Conservation (phyloP, 2,797 vertebrate species). For the Myripristis murdjan region DNA sequence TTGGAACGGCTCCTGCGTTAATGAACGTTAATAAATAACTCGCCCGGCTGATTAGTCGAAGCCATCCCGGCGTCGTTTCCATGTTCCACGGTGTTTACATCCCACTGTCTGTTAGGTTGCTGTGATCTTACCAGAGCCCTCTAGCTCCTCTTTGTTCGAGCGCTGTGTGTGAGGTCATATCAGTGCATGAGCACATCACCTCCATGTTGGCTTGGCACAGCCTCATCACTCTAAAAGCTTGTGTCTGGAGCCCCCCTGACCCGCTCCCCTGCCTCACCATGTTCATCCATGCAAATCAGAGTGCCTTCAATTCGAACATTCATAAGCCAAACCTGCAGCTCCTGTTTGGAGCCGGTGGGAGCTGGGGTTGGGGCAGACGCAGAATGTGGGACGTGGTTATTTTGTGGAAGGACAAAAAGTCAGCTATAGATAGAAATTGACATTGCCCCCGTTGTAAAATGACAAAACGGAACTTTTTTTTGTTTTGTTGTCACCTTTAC, state of each 20-base stretch:
- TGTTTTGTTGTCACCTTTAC: too few species aligned
- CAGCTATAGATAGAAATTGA: conserved; percentile 1
- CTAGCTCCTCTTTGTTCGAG: conserved; percentile 44
- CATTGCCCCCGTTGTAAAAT: neutral
- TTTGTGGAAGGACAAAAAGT: conserved; percentile 36
- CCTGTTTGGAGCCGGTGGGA: conserved; percentile 46
- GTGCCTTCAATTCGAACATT: conserved; percentile 73
- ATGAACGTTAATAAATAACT: conserved; percentile 66
- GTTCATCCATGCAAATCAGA: conserved; percentile 79
- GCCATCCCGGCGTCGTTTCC: neutral
- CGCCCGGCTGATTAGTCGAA: conserved; percentile 27
- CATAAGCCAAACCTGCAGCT: conserved; percentile 63
- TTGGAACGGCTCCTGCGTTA: conserved; percentile 54
- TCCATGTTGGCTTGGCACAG: conserved; percentile 41
- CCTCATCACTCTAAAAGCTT: conserved; percentile 74
- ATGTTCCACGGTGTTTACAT: conserved; percentile 41
- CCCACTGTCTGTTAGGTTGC: conserved; percentile 18
- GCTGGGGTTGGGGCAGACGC: conserved; percentile 18
- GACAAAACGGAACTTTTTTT: too few species aligned
- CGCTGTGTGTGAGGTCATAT: conserved; percentile 57
- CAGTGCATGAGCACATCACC: conserved; percentile 66
- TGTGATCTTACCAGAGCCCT: conserved; percentile 37
- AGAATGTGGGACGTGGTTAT: conserved; percentile 16
- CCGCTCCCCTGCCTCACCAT: conserved; percentile 66
- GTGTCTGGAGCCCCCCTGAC: conserved; percentile 72